Evolutionary conservation across 2,888 invertebrate species (phyloP), one percentile per base, ranked within the genome.

Genomic region (Epirrhoe alternata): DNA sequence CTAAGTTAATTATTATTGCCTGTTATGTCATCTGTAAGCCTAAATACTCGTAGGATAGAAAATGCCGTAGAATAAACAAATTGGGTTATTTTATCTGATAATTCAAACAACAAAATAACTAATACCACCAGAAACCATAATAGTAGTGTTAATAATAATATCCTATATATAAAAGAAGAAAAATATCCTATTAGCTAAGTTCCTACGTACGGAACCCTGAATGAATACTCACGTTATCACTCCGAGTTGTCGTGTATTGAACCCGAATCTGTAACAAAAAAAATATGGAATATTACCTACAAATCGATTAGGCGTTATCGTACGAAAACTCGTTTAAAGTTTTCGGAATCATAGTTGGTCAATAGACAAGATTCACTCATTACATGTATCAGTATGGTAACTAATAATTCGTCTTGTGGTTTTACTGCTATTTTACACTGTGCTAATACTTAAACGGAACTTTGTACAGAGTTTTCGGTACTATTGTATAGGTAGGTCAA

Each of bases 211-310:
- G 24, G 24, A 24, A 24, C 24, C 24, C 24, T 24, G 24, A 24
- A 24, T 49, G 66, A 31, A 38, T 73, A 83, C 81, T 81, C 70
- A 81, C 81, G 61, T 80, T 86, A 85, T 85, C 83, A 58, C 64
- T 57, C 76, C 66, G 64, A 73, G 77, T 81, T 87, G 88, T 89
- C 88, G 88, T 83, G 75, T 80, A 79, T 74, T 87, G 86, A 88
- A 86, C 88, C 81, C 83, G 70, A 76, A 86, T 83, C 88, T 89
- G 89, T 80, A 87, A 88, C 83, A 86, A 85, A 78, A 86, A 85
- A 78, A 75, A 80, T 73, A 78, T 70, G 79, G 77, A 80, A 83
- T 76, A 75, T 86, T 84, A n/a, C n/a, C n/a, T n/a, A 86, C 78
- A 73, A 71, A 82, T 79, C 74, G 74, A 78, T 82, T 74, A 68